Base-by-base conservation (phyloP, 2,797 vertebrate genomes). In the Gadopsis bispinosus region DNA sequence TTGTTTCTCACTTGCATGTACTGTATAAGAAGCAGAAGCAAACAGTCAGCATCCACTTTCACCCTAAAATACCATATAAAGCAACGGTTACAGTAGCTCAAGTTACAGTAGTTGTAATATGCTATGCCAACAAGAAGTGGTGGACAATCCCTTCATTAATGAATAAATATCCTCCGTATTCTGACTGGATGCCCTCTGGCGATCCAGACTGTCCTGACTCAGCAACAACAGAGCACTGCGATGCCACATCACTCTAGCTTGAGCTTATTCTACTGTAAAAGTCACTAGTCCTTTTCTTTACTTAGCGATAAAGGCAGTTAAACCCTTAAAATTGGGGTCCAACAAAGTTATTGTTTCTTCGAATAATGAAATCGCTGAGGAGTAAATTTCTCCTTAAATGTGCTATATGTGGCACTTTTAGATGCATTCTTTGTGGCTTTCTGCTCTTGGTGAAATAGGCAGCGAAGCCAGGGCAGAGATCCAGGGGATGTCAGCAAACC, bases 121-220 rank as follows among this genome's bases (percentile, higher is more conserved):
- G 79, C 64, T 64, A 26, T 26, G 26, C 20, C 39, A 41, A 56
- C 63, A 73, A 61, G 47, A 64, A 69, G 41, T 10, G 7, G 20
- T 70, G 68, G 35, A 75, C 37, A 64, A 37, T 60, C 26, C 54
- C 71, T 73, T 83, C 41, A 78, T 83, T 77, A 78, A 71, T 16
- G 9, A 53, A 33, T 47, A 35, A 70, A 65, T 59, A 59, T 75
- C 60, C 22, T 54, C 37, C 62, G 67, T 60, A 63, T 73, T 68
- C 61, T 81, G 73, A 72, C 20, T 69, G 64, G 37, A 74, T 73
- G 67, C 60, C 83, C 68, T 82, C 67, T 69, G 68, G 68, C 66
- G 22, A 67, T 63, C 37, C 69, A 71, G 14, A 69, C 55, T 37
- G 17, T 64, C 68, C 81, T 86, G 83, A 87, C 69, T 86, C 81